Evolutionary conservation across 2,113 vertebrate genomes (phyloP).

Genomic region (Diadophis punctatus): DNA sequence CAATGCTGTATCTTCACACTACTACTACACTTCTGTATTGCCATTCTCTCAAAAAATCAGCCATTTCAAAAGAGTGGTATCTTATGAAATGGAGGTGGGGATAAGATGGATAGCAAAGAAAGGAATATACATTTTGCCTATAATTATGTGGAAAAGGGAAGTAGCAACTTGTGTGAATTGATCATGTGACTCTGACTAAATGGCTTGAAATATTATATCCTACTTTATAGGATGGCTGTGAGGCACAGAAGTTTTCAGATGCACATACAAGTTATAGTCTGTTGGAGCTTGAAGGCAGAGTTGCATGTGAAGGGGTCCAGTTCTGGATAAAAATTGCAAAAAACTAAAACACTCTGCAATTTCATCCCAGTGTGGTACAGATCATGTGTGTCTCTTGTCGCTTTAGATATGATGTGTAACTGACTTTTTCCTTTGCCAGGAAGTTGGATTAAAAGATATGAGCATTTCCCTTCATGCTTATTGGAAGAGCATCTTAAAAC

Average conservation of each 20-base stretch:
- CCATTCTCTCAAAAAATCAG: neutral
- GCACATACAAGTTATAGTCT: neutral
- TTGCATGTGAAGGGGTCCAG: neutral
- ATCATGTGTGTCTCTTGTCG: neutral
- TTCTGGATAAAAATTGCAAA: neutral
- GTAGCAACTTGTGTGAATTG: neutral
- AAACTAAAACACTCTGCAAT: neutral
- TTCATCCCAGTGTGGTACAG: neutral
- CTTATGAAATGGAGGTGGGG: neutral
- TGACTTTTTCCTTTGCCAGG: neutral
- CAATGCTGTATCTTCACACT: neutral
- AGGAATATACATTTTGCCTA: neutral
- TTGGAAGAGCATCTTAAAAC: neutral
- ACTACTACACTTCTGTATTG: neutral
- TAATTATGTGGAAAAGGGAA: neutral
- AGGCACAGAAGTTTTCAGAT: neutral
- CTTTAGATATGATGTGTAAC: neutral
- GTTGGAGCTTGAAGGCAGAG: neutral
- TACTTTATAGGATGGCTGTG: neutral
- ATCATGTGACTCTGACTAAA: neutral
- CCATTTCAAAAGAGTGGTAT: neutral
- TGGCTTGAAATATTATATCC: neutral
- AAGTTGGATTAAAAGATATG: neutral
- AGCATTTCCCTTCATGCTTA: neutral
- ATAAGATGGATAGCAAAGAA: neutral